Conservation (phyloP, 2,797 vertebrate species). For the Bradypodion ventrale region DNA sequence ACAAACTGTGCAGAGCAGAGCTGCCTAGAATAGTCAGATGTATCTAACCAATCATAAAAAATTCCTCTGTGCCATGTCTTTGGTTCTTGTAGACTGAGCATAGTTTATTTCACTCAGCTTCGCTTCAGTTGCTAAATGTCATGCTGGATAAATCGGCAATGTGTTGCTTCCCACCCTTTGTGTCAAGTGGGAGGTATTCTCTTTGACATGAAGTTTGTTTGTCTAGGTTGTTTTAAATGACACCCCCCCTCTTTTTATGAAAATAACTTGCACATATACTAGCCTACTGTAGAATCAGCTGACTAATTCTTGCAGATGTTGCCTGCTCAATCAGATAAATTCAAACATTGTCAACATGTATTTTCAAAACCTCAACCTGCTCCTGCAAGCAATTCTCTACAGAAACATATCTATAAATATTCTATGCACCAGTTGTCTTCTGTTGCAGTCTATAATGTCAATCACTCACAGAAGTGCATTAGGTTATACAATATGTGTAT, state of each 20-base stretch:
- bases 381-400: background rate
- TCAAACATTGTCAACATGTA: background rate
- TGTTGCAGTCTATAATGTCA: background rate
- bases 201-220: conserved; percentile 23
- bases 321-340: background rate
- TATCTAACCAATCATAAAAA: conserved; percentile 48
- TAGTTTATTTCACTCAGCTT: conserved; percentile 29
- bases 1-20: conserved; percentile 36
- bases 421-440: background rate
- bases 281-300: conserved; percentile 48
- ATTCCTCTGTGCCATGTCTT: conserved; percentile 40
- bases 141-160: conserved; percentile 53
- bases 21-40: conserved; percentile 39
- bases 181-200: conserved; percentile 30
- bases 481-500: background rate
- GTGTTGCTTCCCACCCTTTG: conserved; percentile 35
- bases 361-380: background rate
- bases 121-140: conserved; percentile 53
- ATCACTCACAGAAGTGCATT: background rate
- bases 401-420: background rate
- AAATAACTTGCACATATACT: conserved; percentile 13
- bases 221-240: background rate
- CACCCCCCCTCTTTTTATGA: background rate
- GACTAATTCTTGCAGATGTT: conserved; percentile 30
- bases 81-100: conserved; percentile 45